These are phyloP conservation scores for Fregetta grallaria DNA, from an alignment of 2,113 vertebrate species.

Conservation along the genomic window DNA sequence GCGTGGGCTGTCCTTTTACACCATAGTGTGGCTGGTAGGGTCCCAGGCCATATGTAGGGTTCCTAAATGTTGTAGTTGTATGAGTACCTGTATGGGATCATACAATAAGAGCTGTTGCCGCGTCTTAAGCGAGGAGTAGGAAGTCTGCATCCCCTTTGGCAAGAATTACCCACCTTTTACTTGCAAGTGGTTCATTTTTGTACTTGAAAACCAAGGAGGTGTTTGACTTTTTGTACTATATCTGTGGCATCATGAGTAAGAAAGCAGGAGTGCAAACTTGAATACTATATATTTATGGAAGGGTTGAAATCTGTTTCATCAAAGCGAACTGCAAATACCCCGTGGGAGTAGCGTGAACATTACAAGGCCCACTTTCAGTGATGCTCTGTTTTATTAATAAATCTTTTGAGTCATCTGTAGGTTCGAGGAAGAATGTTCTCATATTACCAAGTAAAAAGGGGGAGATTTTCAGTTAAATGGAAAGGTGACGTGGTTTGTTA, in stretches of 20 bases:
- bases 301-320: neutral
- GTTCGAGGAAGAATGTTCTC: neutral
- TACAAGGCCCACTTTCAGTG: neutral
- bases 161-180: neutral
- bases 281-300: neutral
- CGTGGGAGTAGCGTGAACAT: neutral
- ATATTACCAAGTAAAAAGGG: neutral
- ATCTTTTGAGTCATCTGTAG: neutral
- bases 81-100: neutral
- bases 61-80: neutral
- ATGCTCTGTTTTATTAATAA: slow-evolving; percentile 48
- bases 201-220: neutral
- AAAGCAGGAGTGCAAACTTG: neutral
- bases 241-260: neutral
- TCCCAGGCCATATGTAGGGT: neutral
- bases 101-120: neutral
- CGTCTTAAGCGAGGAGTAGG: neutral
- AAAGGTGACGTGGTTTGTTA: neutral
- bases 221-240: slow-evolving; percentile 14
- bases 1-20: neutral
- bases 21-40: neutral
- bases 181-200: neutral
- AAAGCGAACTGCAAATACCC: neutral
- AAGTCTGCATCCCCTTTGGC: neutral
- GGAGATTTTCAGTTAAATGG: neutral